phyloP scores from a whole-genome alignment of 2,797 vertebrate species.

The Poecilia gillii region DNA sequence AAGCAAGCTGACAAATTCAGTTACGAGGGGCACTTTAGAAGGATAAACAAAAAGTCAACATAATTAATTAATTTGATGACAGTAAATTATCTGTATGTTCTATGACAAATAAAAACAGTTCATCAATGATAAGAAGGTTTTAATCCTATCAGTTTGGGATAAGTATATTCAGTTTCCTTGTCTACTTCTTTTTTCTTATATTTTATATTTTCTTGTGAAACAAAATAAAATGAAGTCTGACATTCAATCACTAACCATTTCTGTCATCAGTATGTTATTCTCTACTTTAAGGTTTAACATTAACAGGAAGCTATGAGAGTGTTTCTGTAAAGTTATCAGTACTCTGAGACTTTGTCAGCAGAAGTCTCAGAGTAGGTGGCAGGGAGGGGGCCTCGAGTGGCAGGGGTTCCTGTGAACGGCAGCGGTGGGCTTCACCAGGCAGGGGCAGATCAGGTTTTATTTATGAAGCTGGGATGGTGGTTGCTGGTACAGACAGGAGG shows the following conservation, averaged over 20 bases:
- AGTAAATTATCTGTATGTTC: no score
- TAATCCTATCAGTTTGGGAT: background rate
- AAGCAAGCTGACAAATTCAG: no score
- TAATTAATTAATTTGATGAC: no score
- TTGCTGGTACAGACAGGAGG: slow-evolving; percentile 58
- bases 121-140: background rate
- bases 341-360: slow-evolving; percentile 6
- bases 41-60: no score
- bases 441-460: slow-evolving; percentile 74
- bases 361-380: slow-evolving; percentile 31
- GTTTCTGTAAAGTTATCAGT: background rate
- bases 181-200: background rate
- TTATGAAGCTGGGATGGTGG: slow-evolving; percentile 75
- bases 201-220: background rate
- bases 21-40: no score
- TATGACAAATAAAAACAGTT: background rate
- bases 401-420: slow-evolving; percentile 14
- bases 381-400: slow-evolving; percentile 48
- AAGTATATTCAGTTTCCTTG: background rate
- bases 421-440: slow-evolving; percentile 59
- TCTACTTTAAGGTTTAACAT: background rate
- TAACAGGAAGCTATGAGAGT: background rate
- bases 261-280: background rate
- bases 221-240: background rate
- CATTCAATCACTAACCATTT: background rate